Conservation (phyloP, 2,113 vertebrate species). For the Chlamydotis undulata region DNA sequence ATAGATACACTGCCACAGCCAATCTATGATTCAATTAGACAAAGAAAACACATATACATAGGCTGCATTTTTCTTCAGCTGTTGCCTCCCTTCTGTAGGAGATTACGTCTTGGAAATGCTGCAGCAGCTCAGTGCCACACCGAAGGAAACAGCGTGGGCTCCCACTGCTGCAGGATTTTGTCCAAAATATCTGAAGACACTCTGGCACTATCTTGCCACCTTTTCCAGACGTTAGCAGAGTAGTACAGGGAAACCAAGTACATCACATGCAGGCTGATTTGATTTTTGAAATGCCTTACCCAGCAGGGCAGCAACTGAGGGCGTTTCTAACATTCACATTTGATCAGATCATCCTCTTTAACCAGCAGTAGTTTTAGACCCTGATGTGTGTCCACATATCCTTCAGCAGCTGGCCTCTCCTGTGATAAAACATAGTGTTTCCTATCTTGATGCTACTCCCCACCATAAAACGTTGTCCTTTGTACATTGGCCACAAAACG, state of each 20-base stretch:
- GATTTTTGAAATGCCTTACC: neutral
- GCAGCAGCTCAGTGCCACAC: neutral
- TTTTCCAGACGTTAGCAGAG: neutral
- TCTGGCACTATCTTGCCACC: neutral
- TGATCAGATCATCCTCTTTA: conserved; percentile 15
- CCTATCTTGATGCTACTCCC: neutral
- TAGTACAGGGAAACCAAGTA: neutral
- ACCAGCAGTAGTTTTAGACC: neutral
- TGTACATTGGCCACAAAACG: neutral
- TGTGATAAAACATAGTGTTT: conserved; percentile 9
- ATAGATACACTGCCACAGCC: neutral
- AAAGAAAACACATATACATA: neutral
- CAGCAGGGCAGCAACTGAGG: neutral
- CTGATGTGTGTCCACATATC: neutral
- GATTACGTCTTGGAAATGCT: neutral
- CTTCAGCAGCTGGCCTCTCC: neutral
- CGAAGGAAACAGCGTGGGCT: neutral
- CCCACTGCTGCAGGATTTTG: neutral
- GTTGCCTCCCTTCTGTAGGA: neutral
- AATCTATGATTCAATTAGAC: neutral
- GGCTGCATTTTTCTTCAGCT: neutral
- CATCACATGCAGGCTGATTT: neutral
- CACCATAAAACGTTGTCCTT: neutral
- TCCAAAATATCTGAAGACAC: neutral
- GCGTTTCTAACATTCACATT: neutral